A percentile compares a stretch with the other conserved stretches of the same genome.
These are phyloP conservation scores for Mythimna lalbum DNA, from an alignment of 2,888 invertebrate genomes.

Conservation along the genomic window DNA sequence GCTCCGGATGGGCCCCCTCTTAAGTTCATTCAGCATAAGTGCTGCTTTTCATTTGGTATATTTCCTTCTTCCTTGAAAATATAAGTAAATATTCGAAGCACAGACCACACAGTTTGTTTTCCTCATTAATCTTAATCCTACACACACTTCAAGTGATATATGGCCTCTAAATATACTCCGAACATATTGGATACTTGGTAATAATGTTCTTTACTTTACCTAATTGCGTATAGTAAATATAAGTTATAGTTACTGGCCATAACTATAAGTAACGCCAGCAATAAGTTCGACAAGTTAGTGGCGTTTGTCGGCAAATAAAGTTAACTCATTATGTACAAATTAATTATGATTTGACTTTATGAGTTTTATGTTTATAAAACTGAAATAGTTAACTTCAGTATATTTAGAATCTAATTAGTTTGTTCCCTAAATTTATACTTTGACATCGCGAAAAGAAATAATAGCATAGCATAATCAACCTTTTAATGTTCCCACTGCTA, in stretches of 20 bases:
- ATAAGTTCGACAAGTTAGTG: not conserved
- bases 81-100: not conserved
- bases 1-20: too few relatives aligned
- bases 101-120: not conserved
- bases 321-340: too few relatives aligned
- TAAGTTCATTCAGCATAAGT: not conserved
- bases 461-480: too few relatives aligned
- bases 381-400: not conserved
- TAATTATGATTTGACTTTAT: not conserved
- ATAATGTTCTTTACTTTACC: not conserved
- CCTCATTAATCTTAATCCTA: not conserved
- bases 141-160: not conserved
- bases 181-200: not conserved
- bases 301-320: not conserved
- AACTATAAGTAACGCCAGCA: not conserved
- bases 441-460: too few relatives aligned
- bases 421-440: too few relatives aligned
- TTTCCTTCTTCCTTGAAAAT: not conserved
- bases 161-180: not conserved
- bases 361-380: not conserved
- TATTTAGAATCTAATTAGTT: too few relatives aligned
- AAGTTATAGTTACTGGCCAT: not conserved
- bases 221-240: not conserved
- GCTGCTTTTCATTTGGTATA: not conserved
- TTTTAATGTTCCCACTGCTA: too few relatives aligned